Conservation (phyloP, 2,888 invertebrate genomes). For the Xanthia togata region DNA sequence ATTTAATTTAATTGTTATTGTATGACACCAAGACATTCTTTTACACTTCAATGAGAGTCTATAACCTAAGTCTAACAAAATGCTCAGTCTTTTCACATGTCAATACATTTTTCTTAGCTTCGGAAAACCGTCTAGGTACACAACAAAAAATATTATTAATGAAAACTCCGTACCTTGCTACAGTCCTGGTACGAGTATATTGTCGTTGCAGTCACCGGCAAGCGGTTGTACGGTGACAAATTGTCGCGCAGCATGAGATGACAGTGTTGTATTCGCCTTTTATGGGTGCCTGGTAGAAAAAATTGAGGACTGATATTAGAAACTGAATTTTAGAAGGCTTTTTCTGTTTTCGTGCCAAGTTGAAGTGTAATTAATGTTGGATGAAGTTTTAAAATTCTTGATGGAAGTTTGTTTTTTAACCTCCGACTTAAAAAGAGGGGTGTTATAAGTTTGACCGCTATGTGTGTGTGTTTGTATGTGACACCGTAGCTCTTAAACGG, state of each 20-base stretch:
- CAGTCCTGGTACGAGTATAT: constrained; percentile 47
- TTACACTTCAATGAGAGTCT: too few species aligned
- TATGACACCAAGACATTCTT: background rate
- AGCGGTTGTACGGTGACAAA: constrained; percentile 67
- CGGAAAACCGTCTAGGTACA: constrained; percentile 2
- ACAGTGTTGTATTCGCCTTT: constrained; percentile 61
- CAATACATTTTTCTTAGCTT: constrained; percentile 27
- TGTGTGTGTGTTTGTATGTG: too few species aligned
- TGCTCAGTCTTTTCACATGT: background rate
- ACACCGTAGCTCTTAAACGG: too few species aligned
- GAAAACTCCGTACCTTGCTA: constrained; percentile 40
- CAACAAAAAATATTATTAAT: constrained; percentile 53
- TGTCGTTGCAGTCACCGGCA: constrained; percentile 63
- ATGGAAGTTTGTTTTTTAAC: background rate
- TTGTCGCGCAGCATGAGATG: constrained; percentile 64
- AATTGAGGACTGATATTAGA: constrained; percentile 15
- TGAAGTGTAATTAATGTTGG: background rate
- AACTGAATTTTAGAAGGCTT: background rate
- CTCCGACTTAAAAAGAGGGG: too few species aligned
- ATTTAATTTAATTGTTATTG: too few species aligned
- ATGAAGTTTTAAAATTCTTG: background rate
- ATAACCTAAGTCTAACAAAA: background rate
- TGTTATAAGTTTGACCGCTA: too few species aligned
- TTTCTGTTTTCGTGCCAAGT: background rate
- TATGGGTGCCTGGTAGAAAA: constrained; percentile 49